These are phyloP conservation scores for Rhamnusium bicolor DNA, from an alignment of 2,888 invertebrate species.

Conservation along the genomic window DNA sequence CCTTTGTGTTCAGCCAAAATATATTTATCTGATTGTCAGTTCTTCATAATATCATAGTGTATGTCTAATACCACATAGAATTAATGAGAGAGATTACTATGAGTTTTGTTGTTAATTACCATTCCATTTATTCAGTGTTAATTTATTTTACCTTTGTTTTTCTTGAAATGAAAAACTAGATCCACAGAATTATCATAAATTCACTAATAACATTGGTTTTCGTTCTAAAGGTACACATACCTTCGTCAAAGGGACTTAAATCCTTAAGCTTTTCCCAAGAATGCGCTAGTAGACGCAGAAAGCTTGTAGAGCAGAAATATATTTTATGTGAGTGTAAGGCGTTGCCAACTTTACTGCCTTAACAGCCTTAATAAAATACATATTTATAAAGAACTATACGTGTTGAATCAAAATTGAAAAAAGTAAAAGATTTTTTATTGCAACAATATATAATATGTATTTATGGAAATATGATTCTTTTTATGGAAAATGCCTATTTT, in stretches of 20 bases:
- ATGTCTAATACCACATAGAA: no score
- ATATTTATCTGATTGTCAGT: no score
- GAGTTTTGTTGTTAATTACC: no score
- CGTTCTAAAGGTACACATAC: background rate
- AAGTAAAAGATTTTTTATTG: background rate
- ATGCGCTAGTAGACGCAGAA: background rate
- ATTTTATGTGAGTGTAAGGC: background rate
- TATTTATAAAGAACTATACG: background rate
- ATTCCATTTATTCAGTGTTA: no score
- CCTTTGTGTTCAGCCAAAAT: no score
- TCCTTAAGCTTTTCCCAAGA: slow-evolving; percentile 8
- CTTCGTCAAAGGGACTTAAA: slow-evolving; percentile 13
- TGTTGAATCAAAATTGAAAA: background rate
- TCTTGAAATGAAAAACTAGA: background rate
- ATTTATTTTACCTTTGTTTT: background rate
- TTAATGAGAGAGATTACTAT: no score
- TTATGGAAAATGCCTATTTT: no score
- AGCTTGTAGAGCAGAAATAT: background rate
- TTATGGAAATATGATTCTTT: no score
- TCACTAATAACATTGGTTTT: background rate
- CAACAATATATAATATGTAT: background rate
- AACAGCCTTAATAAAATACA: slow-evolving; percentile 10
- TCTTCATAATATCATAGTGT: no score
- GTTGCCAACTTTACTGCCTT: background rate
- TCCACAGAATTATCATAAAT: background rate